Evolutionary conservation across 2,888 invertebrate species (phyloP), one percentile per base, ranked within the genome.

Genomic region (Altica lythri): DNA sequence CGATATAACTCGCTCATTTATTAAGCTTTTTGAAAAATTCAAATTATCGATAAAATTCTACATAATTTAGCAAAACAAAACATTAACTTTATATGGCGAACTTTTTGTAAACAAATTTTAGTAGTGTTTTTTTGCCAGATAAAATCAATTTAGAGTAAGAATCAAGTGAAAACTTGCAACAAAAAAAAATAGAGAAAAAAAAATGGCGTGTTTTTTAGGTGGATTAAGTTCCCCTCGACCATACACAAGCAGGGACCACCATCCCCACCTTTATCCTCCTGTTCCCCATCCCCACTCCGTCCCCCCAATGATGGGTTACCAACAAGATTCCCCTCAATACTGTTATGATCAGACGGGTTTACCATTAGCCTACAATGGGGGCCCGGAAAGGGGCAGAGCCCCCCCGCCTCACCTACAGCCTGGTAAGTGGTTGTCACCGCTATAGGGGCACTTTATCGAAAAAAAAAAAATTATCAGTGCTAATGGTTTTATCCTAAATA

Each of bases 281-380:
- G 81, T 82, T 80, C 81, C 71, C 78, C 79, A 75, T 76, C 77
- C 69, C 77, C 73, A 67, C 59, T 60, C 71, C 69, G 73, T 68
- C 80, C 73, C 81, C 73, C 78, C 78, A 74, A 73, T 73, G 75
- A 75, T 75, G 73, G 42, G 49, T 49, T 75, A 77, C 77, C 74
- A 77, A 73, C 78, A 78, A 75, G 77, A 75, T 68, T 38, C 38
- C 32, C 77, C 76, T 76, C 80, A 80, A 77, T 82, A 80, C 79
- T 81, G 81, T 80, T 82, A 81, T 76, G 81, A 82, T 78, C 81
- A 81, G 76, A 75, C 78, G 74, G 77, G 73, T 72, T 72, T 75
- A 73, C 75, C 74, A 69, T 72, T 74, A 73, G 68, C 72, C 70
- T 73, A 74, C 73, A 73, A 74, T 72, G 74, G n/a, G n/a, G n/a